Conservation (phyloP, 30 jellyfish, hydroid and myxozoan species). For the Hydra vulgaris region DNA sequence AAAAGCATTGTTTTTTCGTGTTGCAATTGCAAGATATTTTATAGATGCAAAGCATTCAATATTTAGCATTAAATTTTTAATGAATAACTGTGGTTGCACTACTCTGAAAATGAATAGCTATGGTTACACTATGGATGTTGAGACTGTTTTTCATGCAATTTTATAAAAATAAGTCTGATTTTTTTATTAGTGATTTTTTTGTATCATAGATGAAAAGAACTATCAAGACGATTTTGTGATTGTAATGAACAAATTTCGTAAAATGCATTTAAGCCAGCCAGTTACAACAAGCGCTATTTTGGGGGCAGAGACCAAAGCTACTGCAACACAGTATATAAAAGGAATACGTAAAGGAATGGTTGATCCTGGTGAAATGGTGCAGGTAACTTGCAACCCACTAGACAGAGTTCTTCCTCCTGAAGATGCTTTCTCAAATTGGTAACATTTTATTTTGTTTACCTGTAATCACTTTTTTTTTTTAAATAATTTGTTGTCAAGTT, state of each 20-base stretch:
- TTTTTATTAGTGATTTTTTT: background rate
- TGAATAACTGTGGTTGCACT: too few relatives aligned
- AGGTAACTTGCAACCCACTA: conserved; percentile 44
- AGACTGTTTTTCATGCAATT: too few relatives aligned
- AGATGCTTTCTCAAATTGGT: conserved; percentile 71
- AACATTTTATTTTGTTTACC: background rate
- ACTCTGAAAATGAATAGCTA: too few relatives aligned
- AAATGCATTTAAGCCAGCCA: conserved; percentile 62
- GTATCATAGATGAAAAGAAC: conserved; percentile 33
- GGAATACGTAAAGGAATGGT: conserved; percentile 3
- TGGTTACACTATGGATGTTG: too few relatives aligned
- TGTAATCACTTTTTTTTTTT: background rate
- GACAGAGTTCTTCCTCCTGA: conserved; percentile 61
- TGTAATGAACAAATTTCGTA: conserved; percentile 61
- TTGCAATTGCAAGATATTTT: too few relatives aligned
- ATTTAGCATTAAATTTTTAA: too few relatives aligned
- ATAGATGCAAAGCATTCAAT: too few relatives aligned
- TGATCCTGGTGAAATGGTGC: conserved; percentile 56
- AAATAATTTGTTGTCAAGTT: too few relatives aligned
- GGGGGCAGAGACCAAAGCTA: conserved; percentile 35
- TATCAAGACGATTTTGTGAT: conserved; percentile 39
- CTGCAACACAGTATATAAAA: conserved; percentile 29
- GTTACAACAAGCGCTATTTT: conserved; percentile 33
- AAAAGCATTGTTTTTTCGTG: too few relatives aligned
- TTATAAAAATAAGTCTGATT: background rate